A percentile compares a stretch with the other conserved stretches of the same genome.
Conservation (phyloP, 2,113 vertebrate genomes). For the Penelope pileata region DNA sequence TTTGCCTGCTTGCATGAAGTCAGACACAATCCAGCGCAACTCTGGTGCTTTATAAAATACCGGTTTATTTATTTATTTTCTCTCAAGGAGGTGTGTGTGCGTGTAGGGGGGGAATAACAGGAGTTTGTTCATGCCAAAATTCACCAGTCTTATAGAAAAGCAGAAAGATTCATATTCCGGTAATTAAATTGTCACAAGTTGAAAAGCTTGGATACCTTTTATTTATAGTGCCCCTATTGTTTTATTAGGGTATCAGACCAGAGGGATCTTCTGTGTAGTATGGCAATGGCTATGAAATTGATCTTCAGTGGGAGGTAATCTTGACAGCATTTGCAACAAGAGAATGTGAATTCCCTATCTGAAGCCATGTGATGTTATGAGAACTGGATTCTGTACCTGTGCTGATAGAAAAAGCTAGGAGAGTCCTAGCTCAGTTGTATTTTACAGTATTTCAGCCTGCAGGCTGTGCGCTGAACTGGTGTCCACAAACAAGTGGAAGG, state of each 20-base stretch:
- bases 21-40: not conserved
- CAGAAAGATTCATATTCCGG: not conserved
- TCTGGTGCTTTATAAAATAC: not conserved
- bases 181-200: not conserved
- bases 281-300: not conserved
- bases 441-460: not conserved
- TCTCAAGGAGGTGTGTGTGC: not conserved
- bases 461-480: not conserved
- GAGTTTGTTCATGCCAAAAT: not conserved
- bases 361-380: not conserved
- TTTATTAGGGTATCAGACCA: not conserved
- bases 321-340: constrained; percentile 28
- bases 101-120: not conserved
- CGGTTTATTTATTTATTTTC: not conserved
- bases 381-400: constrained; percentile 6
- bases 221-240: not conserved
- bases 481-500: not conserved
- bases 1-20: constrained; percentile 16
- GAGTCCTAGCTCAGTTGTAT: not conserved
- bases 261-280: not conserved
- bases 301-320: constrained; percentile 6
- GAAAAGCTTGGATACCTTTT: not conserved
- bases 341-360: not conserved
- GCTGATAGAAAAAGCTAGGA: not conserved
- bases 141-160: not conserved